phyloP scores from a whole-genome alignment of 2,888 invertebrate genomes.

The Nomada ruficornis region DNA sequence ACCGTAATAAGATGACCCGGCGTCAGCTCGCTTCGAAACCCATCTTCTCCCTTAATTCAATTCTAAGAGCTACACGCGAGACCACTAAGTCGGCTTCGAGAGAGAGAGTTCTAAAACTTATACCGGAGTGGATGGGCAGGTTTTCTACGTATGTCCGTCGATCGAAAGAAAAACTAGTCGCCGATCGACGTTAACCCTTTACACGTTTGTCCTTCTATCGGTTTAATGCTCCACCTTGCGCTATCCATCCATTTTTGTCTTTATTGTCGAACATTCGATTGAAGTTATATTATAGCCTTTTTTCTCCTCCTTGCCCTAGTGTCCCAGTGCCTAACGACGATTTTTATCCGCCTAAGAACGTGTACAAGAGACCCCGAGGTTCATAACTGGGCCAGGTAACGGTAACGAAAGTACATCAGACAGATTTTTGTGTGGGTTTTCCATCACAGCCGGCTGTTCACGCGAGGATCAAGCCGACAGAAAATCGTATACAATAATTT shows the following conservation, averaged over 20 bases:
- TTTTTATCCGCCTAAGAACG: background rate
- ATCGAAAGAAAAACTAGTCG: conserved; percentile 52
- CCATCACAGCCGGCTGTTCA: background rate
- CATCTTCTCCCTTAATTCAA: conserved; percentile 18
- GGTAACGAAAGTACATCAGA: conserved; percentile 38
- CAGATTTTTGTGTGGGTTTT: background rate
- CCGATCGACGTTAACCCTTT: conserved; percentile 42
- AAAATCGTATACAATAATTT: conserved; percentile 21
- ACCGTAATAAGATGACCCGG: conserved; percentile 15
- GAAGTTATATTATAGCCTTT: background rate
- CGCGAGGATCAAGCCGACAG: conserved; percentile 28
- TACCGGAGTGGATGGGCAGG: conserved; percentile 43
- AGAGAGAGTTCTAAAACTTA: conserved; percentile 24
- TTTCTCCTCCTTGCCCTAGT: background rate
- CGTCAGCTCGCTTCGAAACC: background rate
- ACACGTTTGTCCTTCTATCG: conserved; percentile 19
- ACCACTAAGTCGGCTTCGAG: conserved; percentile 14
- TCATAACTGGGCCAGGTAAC: conserved; percentile 21
- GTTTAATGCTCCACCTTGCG: background rate
- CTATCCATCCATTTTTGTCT: background rate
- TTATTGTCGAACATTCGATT: background rate
- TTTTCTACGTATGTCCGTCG: conserved; percentile 47
- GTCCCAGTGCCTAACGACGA: background rate
- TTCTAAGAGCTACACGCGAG: conserved; percentile 21
- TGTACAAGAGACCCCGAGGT: background rate